These are phyloP conservation scores for Watsonalla cultraria DNA, from an alignment of 2,888 invertebrate species.

Conservation along the genomic window DNA sequence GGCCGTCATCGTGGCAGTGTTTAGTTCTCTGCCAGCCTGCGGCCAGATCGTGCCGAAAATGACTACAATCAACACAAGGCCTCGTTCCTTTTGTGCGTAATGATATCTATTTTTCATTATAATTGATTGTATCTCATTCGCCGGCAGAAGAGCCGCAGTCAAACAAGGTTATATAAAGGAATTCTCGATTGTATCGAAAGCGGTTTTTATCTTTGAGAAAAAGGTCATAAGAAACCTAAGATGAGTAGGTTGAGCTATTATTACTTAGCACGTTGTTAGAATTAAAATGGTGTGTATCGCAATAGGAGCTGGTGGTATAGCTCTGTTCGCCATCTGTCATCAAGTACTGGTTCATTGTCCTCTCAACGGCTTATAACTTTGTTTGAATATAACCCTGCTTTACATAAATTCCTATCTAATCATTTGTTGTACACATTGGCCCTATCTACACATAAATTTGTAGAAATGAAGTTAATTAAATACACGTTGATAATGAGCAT, in stretches of 20 bases:
- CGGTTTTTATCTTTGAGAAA: background rate
- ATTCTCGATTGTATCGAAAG: background rate
- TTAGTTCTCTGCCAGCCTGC: conserved; percentile 15
- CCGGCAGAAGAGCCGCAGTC: background rate
- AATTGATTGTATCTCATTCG: background rate
- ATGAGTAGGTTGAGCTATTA: too few species aligned
- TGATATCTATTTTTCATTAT: background rate
- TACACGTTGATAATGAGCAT: background rate
- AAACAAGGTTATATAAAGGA: background rate
- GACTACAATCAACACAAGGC: conserved; percentile 15
- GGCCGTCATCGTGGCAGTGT: conserved; percentile 8
- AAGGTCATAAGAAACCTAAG: background rate
- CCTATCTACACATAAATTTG: background rate
- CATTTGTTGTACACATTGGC: background rate
- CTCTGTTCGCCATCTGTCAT: conserved; percentile 45
- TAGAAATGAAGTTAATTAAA: background rate
- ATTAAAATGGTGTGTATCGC: background rate
- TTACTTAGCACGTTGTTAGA: background rate
- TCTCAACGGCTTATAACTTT: conserved; percentile 15
- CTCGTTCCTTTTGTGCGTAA: conserved; percentile 4
- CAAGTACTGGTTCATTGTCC: conserved; percentile 36
- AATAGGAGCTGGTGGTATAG: conserved; percentile 19
- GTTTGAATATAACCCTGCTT: background rate
- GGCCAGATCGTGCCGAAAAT: conserved; percentile 31
- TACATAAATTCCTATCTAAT: background rate